phyloP scores from a whole-genome alignment of 2,888 invertebrate genomes.

The Rhingia rostrata region DNA sequence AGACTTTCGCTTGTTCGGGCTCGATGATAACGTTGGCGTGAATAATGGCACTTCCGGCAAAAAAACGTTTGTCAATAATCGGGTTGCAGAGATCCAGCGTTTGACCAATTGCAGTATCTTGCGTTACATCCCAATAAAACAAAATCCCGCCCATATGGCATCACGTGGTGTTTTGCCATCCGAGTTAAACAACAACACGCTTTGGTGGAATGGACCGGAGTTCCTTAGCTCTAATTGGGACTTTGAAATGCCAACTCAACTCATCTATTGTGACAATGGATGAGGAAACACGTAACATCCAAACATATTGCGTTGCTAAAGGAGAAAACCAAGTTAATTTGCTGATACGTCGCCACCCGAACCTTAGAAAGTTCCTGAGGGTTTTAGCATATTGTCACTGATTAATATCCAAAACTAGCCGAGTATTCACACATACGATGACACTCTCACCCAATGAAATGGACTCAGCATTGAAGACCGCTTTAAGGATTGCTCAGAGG shows the following conservation, averaged over 20 bases:
- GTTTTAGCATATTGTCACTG: neutral
- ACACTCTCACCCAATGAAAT: too few species aligned
- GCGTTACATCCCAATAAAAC: too few species aligned
- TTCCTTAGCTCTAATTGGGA: conserved; percentile 20
- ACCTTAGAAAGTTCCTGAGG: neutral
- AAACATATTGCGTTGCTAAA: neutral
- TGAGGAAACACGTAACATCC: neutral
- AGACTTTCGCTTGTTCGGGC: conserved; percentile 56
- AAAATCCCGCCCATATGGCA: too few species aligned
- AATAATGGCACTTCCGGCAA: conserved; percentile 49
- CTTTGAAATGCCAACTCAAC: conserved; percentile 9
- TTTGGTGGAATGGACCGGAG: conserved; percentile 20
- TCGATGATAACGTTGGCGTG: conserved; percentile 40
- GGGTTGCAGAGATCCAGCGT: conserved; percentile 62
- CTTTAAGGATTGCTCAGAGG: too few species aligned
- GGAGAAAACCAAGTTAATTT: too few species aligned
- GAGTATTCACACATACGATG: neutral
- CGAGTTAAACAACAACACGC: too few species aligned
- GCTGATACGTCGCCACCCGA: too few species aligned
- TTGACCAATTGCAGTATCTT: too few species aligned
- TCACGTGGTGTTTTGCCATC: too few species aligned
- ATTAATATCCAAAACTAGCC: neutral
- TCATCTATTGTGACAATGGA: neutral
- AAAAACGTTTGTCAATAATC: conserved; percentile 64
- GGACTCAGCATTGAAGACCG: too few species aligned